Evolutionary conservation across 2,888 invertebrate species (phyloP).

Genomic region (Pseudolycoriella hygida): DNA sequence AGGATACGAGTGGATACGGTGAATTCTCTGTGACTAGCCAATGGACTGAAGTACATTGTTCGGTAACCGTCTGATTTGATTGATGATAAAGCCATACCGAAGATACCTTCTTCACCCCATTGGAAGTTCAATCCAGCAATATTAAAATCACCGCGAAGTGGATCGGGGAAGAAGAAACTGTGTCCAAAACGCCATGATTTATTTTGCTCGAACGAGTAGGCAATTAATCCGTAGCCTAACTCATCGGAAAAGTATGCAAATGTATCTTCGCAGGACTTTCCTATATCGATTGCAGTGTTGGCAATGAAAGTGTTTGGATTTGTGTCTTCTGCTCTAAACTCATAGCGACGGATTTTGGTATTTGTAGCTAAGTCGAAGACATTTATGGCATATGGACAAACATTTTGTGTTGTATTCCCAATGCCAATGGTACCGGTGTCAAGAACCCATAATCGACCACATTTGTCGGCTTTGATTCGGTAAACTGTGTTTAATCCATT

Average conservation of each 20-base stretch:
- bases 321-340: slow-evolving; percentile 51
- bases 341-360: slow-evolving; percentile 47
- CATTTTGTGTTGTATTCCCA: slow-evolving; percentile 54
- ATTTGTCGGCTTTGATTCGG: slow-evolving; percentile 59
- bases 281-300: slow-evolving; percentile 69
- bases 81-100: slow-evolving; percentile 58
- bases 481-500: slow-evolving; percentile 60
- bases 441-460: slow-evolving; percentile 66
- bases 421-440: slow-evolving; percentile 73
- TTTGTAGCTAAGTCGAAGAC: slow-evolving; percentile 61
- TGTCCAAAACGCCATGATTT: slow-evolving; percentile 66
- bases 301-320: slow-evolving; percentile 66
- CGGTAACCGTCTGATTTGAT: slow-evolving; percentile 46
- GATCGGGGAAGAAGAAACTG: slow-evolving; percentile 67
- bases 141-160: slow-evolving; percentile 58
- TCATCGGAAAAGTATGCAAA: slow-evolving; percentile 70
- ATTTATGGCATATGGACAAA: slow-evolving; percentile 63
- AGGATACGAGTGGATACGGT: slow-evolving; percentile 58
- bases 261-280: slow-evolving; percentile 53
- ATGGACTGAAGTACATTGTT: slow-evolving; percentile 58
- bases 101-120: slow-evolving; percentile 68
- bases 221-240: slow-evolving; percentile 62
- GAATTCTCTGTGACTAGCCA: slow-evolving; percentile 63
- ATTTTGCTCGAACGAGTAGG: slow-evolving; percentile 59
- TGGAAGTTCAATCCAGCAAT: slow-evolving; percentile 69